Percentiles rank a stretch among this genome's conserved stretches.
These are phyloP conservation scores for Marronus borbonicus DNA, from an alignment of 2,888 invertebrate genomes.

Conservation along the genomic window DNA sequence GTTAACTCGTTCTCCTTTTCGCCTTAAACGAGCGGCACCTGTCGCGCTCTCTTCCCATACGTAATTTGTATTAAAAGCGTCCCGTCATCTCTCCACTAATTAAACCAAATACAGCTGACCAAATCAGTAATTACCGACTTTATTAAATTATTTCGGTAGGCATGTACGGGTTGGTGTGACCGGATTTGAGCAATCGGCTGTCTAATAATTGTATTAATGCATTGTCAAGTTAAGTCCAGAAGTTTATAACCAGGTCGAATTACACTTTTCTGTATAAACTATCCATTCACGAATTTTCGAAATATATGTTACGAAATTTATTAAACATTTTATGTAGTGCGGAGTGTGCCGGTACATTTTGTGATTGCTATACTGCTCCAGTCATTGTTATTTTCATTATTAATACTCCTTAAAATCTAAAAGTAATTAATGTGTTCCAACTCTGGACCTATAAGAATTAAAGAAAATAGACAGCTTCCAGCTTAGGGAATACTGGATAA, in stretches of 20 bases:
- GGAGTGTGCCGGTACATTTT: too few species aligned
- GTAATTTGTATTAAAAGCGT: constrained; percentile 65
- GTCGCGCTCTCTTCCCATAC: constrained; percentile 51
- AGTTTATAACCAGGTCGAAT: background rate
- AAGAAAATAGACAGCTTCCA: too few species aligned
- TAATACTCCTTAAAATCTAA: too few species aligned
- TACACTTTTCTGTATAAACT: background rate
- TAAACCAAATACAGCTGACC: constrained; percentile 62
- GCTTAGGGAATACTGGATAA: too few species aligned
- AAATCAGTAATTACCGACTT: constrained; percentile 51
- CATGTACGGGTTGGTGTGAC: constrained; percentile 25
- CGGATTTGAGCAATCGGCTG: constrained; percentile 15
- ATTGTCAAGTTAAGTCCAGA: constrained; percentile 13
- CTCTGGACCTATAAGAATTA: too few species aligned
- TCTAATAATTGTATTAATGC: constrained; percentile 41
- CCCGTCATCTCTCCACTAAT: constrained; percentile 66
- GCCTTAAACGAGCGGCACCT: constrained; percentile 13
- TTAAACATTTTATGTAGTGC: too few species aligned
- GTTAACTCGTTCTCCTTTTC: constrained; percentile 38
- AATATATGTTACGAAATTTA: too few species aligned
- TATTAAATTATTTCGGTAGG: constrained; percentile 48
- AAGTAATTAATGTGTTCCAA: too few species aligned
- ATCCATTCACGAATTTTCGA: too few species aligned
- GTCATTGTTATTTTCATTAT: too few species aligned
- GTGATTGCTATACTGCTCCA: too few species aligned